These are phyloP conservation scores for Neoascia interrupta DNA, from an alignment of 2,888 invertebrate genomes.

Conservation along the genomic window DNA sequence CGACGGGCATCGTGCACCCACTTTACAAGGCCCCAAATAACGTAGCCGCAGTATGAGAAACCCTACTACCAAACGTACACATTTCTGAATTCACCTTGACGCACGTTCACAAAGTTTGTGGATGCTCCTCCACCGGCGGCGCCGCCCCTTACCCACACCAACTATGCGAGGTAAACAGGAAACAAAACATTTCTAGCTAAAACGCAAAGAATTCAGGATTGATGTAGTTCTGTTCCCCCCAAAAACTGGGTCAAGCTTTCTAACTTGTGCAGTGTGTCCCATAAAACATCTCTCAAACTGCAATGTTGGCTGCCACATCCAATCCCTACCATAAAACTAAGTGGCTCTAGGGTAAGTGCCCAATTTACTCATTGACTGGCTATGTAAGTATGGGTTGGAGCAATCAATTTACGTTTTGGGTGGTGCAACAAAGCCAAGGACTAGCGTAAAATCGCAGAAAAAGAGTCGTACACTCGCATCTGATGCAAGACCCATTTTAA, in stretches of 20 bases:
- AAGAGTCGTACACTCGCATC: constrained; percentile 8
- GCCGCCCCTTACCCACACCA: too few species aligned
- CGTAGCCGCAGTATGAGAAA: background rate
- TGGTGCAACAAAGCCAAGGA: constrained; percentile 50
- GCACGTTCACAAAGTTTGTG: background rate
- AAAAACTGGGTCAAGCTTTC: constrained; percentile 54
- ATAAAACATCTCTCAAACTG: constrained; percentile 39
- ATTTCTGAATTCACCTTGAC: constrained; percentile 3
- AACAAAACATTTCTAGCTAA: constrained; percentile 26
- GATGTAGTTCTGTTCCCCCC: constrained; percentile 21
- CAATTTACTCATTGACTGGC: constrained; percentile 49
- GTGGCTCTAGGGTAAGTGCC: too few species aligned
- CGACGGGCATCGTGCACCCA: too few species aligned
- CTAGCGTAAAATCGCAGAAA: constrained; percentile 18
- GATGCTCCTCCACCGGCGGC: too few species aligned
- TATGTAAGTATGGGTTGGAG: constrained; percentile 55
- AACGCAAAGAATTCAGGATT: constrained; percentile 11
- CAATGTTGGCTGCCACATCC: constrained; percentile 31
- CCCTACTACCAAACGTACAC: background rate
- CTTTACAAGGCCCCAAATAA: too few species aligned
- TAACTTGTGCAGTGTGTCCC: constrained; percentile 55
- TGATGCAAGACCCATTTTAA: constrained; percentile 45
- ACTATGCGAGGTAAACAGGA: constrained; percentile 4
- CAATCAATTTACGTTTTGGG: constrained; percentile 61
- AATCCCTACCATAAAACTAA: constrained; percentile 14